Base-by-base conservation (phyloP, 2,888 invertebrate species). In the Drosophila ezoana region DNA sequence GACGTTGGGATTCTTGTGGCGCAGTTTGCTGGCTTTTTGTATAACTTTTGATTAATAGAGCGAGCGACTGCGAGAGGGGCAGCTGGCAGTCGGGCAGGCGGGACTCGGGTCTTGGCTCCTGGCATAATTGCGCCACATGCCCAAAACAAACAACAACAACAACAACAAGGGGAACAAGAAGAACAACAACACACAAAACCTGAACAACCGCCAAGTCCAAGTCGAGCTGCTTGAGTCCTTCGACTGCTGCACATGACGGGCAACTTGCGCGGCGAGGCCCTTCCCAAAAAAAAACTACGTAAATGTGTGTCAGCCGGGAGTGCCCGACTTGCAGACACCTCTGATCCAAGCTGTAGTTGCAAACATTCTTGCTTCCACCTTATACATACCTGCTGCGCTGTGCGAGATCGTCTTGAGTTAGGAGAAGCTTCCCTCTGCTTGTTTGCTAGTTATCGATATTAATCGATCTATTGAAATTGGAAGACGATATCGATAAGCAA, bases 11-110 rank as follows among this genome's bases (percentile, higher is more conserved):
- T 53, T 79, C 68, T 65, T 81, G 78, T 65, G 76, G 76, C 71
- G 79, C 76, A 81, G 72, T 81, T 83, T 74, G 62, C 68, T 76
- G 76, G 81, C 79, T 83, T 84, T 83, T 79, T 81, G 73, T 80
- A 81, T 73, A 82, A 82, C 84, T 84, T 82, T 82, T 82, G 84
- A 84, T 84, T 82, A 82, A 82, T 84, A 82, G 84, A 82, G 78
- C 70, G 62, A 67, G 65, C 66, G 56, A 57, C 43, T 52, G 61
- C 48, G 53, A 41, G 37, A 32, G 66, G 35, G 40, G 57, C 3
- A 47, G 49, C 6, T 16, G 37, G 48, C 16, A 32, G 48, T n/a
- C 9, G 16, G 35, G 38, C 40, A n/a, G 43, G 23, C 37, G 47
- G 43, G 43, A 41, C 65, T 47, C 35, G 40, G 63, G 28, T 48